Evolutionary conservation across 2,888 invertebrate genomes (phyloP).

Genomic region (Oscheius onirici): DNA sequence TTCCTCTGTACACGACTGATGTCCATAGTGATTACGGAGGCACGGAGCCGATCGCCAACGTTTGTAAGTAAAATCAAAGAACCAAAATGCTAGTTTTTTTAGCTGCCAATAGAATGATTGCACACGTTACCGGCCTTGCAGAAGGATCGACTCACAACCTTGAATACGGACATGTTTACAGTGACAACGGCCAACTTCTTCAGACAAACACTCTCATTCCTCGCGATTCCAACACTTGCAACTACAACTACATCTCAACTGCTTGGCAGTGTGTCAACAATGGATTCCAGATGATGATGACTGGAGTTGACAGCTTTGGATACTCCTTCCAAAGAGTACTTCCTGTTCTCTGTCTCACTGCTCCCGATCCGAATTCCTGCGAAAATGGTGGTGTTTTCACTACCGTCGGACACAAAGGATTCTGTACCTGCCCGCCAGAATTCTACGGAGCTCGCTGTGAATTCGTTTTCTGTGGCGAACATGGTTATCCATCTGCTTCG

Average conservation of each 20-base stretch:
- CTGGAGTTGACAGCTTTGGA: constrained; percentile 53
- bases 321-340: constrained; percentile 57
- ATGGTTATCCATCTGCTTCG: constrained; percentile 39
- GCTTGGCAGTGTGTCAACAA: constrained; percentile 47
- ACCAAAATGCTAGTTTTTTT: not conserved
- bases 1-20: constrained; percentile 45
- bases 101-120: constrained; percentile 48
- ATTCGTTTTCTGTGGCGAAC: constrained; percentile 46
- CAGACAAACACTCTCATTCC: constrained; percentile 21
- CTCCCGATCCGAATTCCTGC: constrained; percentile 42
- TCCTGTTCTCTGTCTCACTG: constrained; percentile 48
- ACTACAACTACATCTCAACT: constrained; percentile 51
- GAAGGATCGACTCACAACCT: constrained; percentile 33
- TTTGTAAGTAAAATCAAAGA: not conserved
- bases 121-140: constrained; percentile 43
- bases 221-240: constrained; percentile 36
- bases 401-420: not conserved
- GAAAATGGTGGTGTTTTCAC: constrained; percentile 55
- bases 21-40: constrained; percentile 52
- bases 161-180: constrained; percentile 58
- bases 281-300: constrained; percentile 49
- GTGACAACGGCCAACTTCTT: constrained; percentile 37
- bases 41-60: constrained; percentile 28
- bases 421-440: constrained; percentile 51
- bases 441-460: constrained; percentile 50